These are phyloP conservation scores for Osmerus mordax DNA, from an alignment of 2,113 vertebrate species.

Conservation along the genomic window DNA sequence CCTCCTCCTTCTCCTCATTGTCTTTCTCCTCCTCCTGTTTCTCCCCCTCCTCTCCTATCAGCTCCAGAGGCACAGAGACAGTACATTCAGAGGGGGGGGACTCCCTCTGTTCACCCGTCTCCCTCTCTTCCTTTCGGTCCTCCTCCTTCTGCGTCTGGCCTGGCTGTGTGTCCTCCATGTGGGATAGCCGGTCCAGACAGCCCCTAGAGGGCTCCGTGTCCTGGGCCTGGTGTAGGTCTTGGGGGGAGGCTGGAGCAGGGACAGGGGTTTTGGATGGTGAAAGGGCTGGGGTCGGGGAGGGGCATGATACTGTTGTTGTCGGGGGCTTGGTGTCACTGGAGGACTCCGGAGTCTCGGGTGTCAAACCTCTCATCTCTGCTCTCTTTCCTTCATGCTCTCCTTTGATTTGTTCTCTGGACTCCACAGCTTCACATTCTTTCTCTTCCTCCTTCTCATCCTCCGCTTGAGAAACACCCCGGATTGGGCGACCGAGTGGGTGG, in stretches of 20 bases:
- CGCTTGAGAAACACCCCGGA: conserved; percentile 32
- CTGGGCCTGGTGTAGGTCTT: conserved; percentile 37
- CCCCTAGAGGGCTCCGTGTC: conserved; percentile 46
- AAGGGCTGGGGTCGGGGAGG: conserved; percentile 26
- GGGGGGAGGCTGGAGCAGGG: conserved; percentile 31
- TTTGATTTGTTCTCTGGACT: conserved; percentile 29
- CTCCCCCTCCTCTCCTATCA: conserved; percentile 10
- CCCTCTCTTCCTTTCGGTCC: conserved; percentile 35
- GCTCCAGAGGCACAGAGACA: conserved; percentile 37
- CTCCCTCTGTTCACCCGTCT: conserved; percentile 20
- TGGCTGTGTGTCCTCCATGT: conserved; percentile 47
- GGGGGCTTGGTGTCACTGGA: neutral
- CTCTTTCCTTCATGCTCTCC: conserved; percentile 24
- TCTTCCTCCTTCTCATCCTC: conserved; percentile 31
- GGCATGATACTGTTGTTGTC: neutral
- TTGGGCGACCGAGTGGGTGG: conserved; percentile 40
- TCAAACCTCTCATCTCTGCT: neutral
- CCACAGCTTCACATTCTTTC: conserved; percentile 46
- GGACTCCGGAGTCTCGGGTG: neutral
- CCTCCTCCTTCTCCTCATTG: conserved; percentile 13
- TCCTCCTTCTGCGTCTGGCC: conserved; percentile 51
- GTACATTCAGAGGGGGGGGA: conserved; percentile 34
- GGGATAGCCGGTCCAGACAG: conserved; percentile 42
- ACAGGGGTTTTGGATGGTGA: conserved; percentile 12
- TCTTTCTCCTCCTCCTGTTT: conserved; percentile 7